Evolutionary conservation across 2,113 vertebrate genomes (phyloP).

Genomic region (Sinocyclocheilus grahami): DNA sequence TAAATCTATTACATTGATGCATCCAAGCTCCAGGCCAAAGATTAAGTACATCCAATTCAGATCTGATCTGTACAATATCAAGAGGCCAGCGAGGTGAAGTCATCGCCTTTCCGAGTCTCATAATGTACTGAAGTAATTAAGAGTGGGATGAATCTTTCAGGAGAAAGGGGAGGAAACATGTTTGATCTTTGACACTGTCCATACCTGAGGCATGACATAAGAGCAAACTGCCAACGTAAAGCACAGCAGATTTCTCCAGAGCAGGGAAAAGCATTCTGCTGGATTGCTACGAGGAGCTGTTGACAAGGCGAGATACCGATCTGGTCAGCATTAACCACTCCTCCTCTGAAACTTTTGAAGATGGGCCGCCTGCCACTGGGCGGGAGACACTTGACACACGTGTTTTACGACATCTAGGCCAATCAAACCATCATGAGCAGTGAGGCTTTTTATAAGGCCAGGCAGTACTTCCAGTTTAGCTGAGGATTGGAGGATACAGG

Average conservation of each 20-base stretch:
- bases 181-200: slow-evolving; percentile 71
- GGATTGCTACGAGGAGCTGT: slow-evolving; percentile 57
- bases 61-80: slow-evolving; percentile 26
- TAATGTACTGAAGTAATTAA: slow-evolving; percentile 65
- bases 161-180: slow-evolving; percentile 46
- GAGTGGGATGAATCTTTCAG: slow-evolving; percentile 58
- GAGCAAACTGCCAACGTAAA: slow-evolving; percentile 67
- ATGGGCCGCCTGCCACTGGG: slow-evolving; percentile 47
- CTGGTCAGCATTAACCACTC: slow-evolving; percentile 59
- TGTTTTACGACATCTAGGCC: slow-evolving; percentile 51
- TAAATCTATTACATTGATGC: not conserved
- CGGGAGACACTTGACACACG: slow-evolving; percentile 45
- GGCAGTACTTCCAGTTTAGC: slow-evolving; percentile 19
- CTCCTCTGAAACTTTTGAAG: slow-evolving; percentile 52
- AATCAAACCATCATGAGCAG: slow-evolving; percentile 40
- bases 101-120: slow-evolving; percentile 64
- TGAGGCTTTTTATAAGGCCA: slow-evolving; percentile 43
- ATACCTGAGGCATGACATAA: slow-evolving; percentile 75
- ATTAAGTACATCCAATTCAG: not conserved
- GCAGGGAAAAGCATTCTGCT: slow-evolving; percentile 28
- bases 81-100: slow-evolving; percentile 61
- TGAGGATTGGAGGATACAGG: slow-evolving; percentile 40
- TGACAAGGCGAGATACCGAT: slow-evolving; percentile 62
- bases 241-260: slow-evolving; percentile 66
- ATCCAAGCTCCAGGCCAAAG: not conserved